Conservation (phyloP, 2,797 vertebrate species). For the Dipus sagitta region DNA sequence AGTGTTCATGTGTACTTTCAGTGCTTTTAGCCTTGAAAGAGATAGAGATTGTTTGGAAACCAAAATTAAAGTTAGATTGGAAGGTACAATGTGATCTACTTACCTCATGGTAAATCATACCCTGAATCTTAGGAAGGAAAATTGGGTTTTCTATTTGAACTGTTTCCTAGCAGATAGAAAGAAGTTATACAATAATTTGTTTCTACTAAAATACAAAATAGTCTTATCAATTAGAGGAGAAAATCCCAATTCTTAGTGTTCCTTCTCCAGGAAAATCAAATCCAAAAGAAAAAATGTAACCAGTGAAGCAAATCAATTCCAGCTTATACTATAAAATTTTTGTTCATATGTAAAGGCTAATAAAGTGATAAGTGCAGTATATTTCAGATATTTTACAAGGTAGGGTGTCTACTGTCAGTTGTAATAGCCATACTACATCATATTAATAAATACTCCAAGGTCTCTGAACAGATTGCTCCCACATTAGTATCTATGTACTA, state of each 20-base stretch:
- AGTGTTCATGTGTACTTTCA: slow-evolving; percentile 78
- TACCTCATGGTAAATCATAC: slow-evolving; percentile 61
- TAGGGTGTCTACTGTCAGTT: background rate
- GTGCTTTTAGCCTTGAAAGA: slow-evolving; percentile 79
- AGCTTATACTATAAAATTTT: slow-evolving; percentile 29
- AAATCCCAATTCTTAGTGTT: slow-evolving; percentile 42
- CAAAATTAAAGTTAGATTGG: slow-evolving; percentile 78
- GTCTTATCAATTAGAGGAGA: slow-evolving; percentile 29
- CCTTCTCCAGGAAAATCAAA: slow-evolving; percentile 33
- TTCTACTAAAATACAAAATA: slow-evolving; percentile 52
- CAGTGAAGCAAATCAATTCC: slow-evolving; percentile 22
- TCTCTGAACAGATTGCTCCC: slow-evolving; percentile 71
- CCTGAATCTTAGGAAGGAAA: slow-evolving; percentile 54
- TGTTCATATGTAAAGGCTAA: background rate
- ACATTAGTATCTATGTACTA: slow-evolving; percentile 76
- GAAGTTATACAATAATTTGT: slow-evolving; percentile 57
- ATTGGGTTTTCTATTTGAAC: slow-evolving; percentile 57
- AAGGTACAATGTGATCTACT: slow-evolving; percentile 73
- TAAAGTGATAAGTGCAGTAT: background rate
- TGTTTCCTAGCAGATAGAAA: slow-evolving; percentile 67
- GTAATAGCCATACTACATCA: background rate
- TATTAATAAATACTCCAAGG: background rate
- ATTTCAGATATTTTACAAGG: slow-evolving; percentile 40
- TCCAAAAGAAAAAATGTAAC: background rate
- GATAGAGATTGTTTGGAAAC: slow-evolving; percentile 82